phyloP scores from a whole-genome alignment of 2,797 vertebrate genomes.

The Argyrosomus regius region DNA sequence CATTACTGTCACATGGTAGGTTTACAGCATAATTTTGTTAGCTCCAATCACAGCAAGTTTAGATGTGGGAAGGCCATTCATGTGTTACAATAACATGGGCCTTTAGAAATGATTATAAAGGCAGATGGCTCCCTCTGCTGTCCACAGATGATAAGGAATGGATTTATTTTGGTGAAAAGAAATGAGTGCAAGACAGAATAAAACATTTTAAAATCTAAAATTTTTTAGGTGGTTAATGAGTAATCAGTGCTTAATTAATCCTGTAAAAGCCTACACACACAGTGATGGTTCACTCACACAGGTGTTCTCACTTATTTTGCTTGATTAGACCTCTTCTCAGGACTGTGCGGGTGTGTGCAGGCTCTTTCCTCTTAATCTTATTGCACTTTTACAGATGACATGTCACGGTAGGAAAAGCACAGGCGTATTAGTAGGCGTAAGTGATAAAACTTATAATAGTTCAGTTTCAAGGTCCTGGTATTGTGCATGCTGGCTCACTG shows the following conservation, averaged over 20 bases:
- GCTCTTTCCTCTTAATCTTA: neutral
- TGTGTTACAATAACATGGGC: neutral
- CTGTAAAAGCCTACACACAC: neutral
- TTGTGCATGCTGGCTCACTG: neutral
- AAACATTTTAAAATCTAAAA: neutral
- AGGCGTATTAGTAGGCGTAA: neutral
- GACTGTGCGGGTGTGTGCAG: neutral
- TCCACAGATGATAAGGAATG: neutral
- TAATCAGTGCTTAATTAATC: neutral
- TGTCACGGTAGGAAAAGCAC: neutral
- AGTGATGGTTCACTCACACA: no score
- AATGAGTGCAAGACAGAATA: neutral
- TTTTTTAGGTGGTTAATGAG: neutral
- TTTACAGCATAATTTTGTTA: neutral
- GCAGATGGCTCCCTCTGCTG: constrained; percentile 70
- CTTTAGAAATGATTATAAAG: constrained; percentile 18
- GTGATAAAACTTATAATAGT: neutral
- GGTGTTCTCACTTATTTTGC: no score
- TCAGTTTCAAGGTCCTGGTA: neutral
- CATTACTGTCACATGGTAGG: constrained; percentile 2
- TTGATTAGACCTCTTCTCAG: neutral
- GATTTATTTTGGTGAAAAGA: neutral
- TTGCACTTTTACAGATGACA: neutral
- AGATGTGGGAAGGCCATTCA: neutral
- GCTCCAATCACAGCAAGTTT: neutral